A percentile compares a stretch with the other conserved stretches of the same genome.
These are phyloP conservation scores for Drosophila dives DNA, from an alignment of 2,888 invertebrate species.

Conservation along the genomic window DNA sequence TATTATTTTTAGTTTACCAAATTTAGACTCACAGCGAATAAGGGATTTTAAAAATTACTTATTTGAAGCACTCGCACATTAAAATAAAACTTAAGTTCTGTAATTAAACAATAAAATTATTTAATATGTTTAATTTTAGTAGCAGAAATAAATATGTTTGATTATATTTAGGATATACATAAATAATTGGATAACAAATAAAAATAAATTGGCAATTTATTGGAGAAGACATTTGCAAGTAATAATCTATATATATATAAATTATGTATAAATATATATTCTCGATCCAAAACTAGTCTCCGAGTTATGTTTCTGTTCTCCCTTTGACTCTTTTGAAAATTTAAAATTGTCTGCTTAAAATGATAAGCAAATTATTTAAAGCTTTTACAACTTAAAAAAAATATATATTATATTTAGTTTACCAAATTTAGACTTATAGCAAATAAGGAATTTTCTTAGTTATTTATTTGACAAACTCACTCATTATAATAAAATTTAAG, in stretches of 20 bases:
- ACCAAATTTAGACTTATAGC: too few relatives aligned
- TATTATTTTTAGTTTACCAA: not conserved
- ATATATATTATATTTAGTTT: too few relatives aligned
- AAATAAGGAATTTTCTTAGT: too few relatives aligned
- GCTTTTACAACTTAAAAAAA: not conserved
- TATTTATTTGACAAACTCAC: too few relatives aligned
- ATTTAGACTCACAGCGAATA: not conserved
- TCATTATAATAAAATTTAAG: too few relatives aligned
- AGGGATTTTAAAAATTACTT: not conserved
- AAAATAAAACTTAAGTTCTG: too few relatives aligned
- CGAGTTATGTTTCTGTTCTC: not conserved
- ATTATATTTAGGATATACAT: not conserved
- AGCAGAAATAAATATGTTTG: not conserved
- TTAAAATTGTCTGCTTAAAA: conserved; percentile 33
- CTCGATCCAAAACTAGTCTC: not conserved
- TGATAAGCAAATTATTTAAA: conserved; percentile 62
- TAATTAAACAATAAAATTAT: not conserved
- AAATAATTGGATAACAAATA: not conserved
- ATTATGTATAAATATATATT: not conserved
- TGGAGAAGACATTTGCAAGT: not conserved
- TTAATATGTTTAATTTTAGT: not conserved
- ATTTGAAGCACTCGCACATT: too few relatives aligned
- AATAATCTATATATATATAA: not conserved
- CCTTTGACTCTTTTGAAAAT: not conserved
- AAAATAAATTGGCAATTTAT: too few relatives aligned